A percentile compares a stretch with the other conserved stretches of the same genome.
Evolutionary conservation across 2,797 vertebrate species (phyloP).

Genomic region (Bradypodion pumilum): DNA sequence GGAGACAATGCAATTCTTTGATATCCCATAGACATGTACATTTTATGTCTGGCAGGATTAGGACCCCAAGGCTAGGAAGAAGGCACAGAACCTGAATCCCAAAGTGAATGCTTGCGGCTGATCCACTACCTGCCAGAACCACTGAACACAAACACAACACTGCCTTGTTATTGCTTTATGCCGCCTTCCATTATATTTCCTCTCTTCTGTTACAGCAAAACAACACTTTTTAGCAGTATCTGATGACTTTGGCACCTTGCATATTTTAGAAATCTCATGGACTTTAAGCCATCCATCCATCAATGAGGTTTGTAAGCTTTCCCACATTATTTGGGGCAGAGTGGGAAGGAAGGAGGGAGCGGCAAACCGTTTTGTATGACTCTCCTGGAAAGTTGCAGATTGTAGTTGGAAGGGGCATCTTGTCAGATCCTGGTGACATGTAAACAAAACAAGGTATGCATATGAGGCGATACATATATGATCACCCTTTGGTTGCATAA

Average conservation of each 20-base stretch:
- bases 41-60: not conserved
- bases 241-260: conserved; percentile 84
- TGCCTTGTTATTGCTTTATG: not conserved
- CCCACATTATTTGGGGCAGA: conserved; percentile 10
- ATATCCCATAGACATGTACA: not conserved
- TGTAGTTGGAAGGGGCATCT: not conserved
- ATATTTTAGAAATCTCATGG: conserved; percentile 87
- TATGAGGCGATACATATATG: too few species aligned
- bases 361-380: not conserved
- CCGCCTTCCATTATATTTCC: not conserved
- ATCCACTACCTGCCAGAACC: not conserved
- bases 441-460: conserved; percentile 19
- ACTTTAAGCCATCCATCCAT: conserved; percentile 72
- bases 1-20: not conserved
- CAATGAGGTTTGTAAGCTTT: conserved; percentile 83
- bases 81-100: not conserved
- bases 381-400: not conserved
- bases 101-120: not conserved
- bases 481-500: too few species aligned
- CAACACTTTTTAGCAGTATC: conserved; percentile 88
- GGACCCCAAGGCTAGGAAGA: not conserved
- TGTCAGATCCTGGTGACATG: not conserved
- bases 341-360: too few species aligned
- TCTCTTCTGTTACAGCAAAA: conserved; percentile 75
- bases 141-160: not conserved